Base-by-base conservation (phyloP, 2,888 invertebrate genomes). In the Temnothorax ravouxi region DNA sequence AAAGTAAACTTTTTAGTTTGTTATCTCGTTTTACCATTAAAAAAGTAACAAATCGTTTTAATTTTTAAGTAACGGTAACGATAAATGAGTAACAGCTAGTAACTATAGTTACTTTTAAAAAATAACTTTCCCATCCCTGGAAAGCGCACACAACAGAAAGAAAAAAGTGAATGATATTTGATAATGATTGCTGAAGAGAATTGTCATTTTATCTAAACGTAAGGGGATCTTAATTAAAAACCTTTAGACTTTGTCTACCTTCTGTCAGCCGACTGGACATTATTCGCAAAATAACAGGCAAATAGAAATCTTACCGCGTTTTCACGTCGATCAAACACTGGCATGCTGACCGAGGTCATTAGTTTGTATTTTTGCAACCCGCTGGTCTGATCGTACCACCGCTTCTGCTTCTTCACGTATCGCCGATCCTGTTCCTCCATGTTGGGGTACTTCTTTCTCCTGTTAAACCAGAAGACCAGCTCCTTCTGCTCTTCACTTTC, bases 301-400 rank as follows among this genome's bases (percentile, higher is more conserved):
- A 21, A 52, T 25, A 50, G 21, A 61, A 83, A 87, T 95, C 97
- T 96, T 96, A 98, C 98, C 96, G 97, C 97, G 95, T 97, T 97
- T 90, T 97, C 97, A 67, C 97, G 97, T 90, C 97, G 96, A 95
- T 99, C 98, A 94, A 98, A 99, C 54, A 99, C 99, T 9, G 99
- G 99, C 96, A 98, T 97, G 82, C 99, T 98, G 21, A 99, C 98
- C 9, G 99, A 98, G 18, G 98, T 99, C 97, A 99, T 98, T 93
- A 99, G 96, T 91, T 97, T 97, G 94, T 98, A 98, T 83, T 96
- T 95, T 89, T 97, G 97, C 59, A 92, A 83, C 75, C 91, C 91
- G 21, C 96, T 94, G 91, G 96, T 96, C 93, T 96, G 96, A 86
- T 96, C 96, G 93, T 96, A 96, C 94, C 95, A 95, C 90, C 92